A percentile compares a stretch with the other conserved stretches of the same genome.
These are phyloP conservation scores for Phyllostomus hastatus DNA, from an alignment of 2,113 vertebrate species.

Conservation along the genomic window DNA sequence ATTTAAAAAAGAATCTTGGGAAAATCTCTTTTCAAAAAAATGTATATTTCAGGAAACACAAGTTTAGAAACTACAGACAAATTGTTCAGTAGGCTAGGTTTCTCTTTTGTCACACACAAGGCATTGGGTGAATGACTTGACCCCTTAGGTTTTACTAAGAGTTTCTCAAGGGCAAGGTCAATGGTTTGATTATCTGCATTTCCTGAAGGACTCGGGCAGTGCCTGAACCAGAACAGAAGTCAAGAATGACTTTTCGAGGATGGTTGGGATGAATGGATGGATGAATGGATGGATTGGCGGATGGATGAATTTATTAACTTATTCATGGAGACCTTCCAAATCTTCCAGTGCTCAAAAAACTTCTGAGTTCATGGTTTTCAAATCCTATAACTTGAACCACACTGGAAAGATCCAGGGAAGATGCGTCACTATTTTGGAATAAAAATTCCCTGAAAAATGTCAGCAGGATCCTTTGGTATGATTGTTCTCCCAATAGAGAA, in stretches of 20 bases:
- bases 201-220: background rate
- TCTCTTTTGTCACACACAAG: background rate
- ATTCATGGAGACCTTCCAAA: background rate
- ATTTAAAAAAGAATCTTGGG: background rate
- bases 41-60: background rate
- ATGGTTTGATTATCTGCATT: background rate
- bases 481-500: background rate
- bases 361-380: background rate
- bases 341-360: background rate
- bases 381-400: background rate
- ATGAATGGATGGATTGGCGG: too few relatives aligned
- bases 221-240: background rate
- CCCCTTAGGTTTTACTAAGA: background rate
- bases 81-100: background rate
- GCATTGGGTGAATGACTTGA: background rate
- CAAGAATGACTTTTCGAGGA: background rate
- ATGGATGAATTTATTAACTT: background rate
- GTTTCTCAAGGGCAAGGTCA: background rate
- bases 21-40: background rate
- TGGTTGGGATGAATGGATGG: background rate
- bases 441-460: background rate
- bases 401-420: background rate
- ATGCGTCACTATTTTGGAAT: background rate
- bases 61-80: background rate
- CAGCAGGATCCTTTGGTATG: background rate